These are phyloP conservation scores for Thaumetopoea pityocampa DNA, from an alignment of 1,140 invertebrate genomes.

Conservation along the genomic window DNA sequence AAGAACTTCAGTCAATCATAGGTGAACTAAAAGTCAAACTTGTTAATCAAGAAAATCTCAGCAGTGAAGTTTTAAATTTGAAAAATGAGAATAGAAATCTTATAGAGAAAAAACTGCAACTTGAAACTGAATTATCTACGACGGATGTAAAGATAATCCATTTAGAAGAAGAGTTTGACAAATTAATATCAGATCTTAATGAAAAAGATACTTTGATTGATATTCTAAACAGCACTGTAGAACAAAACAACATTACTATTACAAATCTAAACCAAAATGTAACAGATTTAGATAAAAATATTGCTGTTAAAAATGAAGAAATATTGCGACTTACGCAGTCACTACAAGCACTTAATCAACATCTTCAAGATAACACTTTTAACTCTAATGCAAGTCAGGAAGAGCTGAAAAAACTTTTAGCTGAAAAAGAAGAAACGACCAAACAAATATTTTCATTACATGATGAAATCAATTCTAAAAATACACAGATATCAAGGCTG, in stretches of 20 bases:
- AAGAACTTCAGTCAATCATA: slow-evolving; percentile 31
- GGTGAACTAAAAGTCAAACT: slow-evolving; percentile 36
- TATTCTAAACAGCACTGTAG: slow-evolving; percentile 34
- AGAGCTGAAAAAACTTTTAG: slow-evolving; percentile 36
- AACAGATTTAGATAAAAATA: slow-evolving; percentile 34
- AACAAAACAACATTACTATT: slow-evolving; percentile 34
- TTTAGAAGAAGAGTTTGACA: slow-evolving; percentile 54
- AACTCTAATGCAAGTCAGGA: slow-evolving; percentile 30
- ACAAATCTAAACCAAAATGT: slow-evolving; percentile 31
- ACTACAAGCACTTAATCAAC: slow-evolving; percentile 32
- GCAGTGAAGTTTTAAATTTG: slow-evolving; percentile 25
- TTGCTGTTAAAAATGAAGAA: slow-evolving; percentile 46
- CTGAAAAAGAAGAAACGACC: slow-evolving; percentile 43
- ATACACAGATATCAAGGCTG: slow-evolving; percentile 38
- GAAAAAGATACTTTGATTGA: slow-evolving; percentile 54
- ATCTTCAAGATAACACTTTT: slow-evolving; percentile 24
- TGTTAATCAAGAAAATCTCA: slow-evolving; percentile 26
- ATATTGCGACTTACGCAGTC: slow-evolving; percentile 29
- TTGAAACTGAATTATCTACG: slow-evolving; percentile 46
- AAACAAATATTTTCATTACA: slow-evolving; percentile 35
- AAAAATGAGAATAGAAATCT: slow-evolving; percentile 44
- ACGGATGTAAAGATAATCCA: slow-evolving; percentile 47
- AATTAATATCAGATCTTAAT: slow-evolving; percentile 43
- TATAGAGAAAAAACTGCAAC: slow-evolving; percentile 30
- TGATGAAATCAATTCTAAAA: slow-evolving; percentile 43